These are phyloP conservation scores for Melanotaenia maccullochi DNA, from an alignment of 2,797 vertebrate species.

Conservation along the genomic window DNA sequence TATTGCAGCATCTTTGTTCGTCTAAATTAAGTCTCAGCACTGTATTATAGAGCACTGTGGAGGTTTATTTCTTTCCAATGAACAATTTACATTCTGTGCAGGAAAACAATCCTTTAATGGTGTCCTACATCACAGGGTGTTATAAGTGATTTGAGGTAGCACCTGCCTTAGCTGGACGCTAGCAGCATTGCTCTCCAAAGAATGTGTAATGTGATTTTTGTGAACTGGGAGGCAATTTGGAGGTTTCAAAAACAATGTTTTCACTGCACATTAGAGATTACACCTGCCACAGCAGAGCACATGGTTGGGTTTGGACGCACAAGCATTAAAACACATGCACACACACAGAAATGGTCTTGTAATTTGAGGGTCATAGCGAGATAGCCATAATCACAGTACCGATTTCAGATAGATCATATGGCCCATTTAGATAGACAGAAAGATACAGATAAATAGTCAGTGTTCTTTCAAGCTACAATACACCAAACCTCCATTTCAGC, in stretches of 20 bases:
- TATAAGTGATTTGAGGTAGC: conserved; percentile 27
- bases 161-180: conserved; percentile 24
- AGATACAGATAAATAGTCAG: conserved; percentile 11
- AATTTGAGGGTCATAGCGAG: conserved; percentile 60
- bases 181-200: conserved; percentile 42
- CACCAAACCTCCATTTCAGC: conserved; percentile 39
- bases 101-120: conserved; percentile 38
- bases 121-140: conserved; percentile 37
- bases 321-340: conserved; percentile 5
- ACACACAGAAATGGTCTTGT: conserved; percentile 49
- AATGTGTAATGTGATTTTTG: conserved; percentile 71
- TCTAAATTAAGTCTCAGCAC: conserved; percentile 1
- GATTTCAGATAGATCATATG: conserved; percentile 49
- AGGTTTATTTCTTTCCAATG: conserved; percentile 16
- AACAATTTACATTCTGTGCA: conserved; percentile 24
- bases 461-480: conserved; percentile 18
- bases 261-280: conserved; percentile 74
- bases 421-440: conserved; percentile 26
- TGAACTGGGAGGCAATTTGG: conserved; percentile 74
- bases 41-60: not conserved
- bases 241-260: conserved; percentile 76
- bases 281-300: conserved; percentile 33
- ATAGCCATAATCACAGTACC: conserved; percentile 69
- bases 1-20: not conserved
- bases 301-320: conserved; percentile 10